Evolutionary conservation across 2,888 invertebrate genomes (phyloP).

Genomic region (Drosophila picticornis): DNA sequence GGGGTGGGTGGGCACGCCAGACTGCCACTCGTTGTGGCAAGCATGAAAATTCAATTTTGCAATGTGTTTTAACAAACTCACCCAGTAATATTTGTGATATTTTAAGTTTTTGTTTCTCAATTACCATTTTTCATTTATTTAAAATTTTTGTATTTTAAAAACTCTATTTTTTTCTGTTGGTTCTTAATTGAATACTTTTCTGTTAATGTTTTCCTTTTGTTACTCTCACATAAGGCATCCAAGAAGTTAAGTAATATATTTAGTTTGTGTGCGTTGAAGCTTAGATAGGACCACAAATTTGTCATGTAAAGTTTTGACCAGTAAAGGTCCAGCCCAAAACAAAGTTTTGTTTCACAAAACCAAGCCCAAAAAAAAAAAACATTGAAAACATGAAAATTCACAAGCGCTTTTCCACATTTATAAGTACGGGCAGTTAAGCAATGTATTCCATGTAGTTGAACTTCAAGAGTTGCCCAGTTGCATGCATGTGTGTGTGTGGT

Average conservation of each 20-base stretch:
- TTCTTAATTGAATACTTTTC: neutral
- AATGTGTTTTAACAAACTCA: neutral
- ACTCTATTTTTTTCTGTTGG: no score
- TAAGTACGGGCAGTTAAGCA: conserved; percentile 54
- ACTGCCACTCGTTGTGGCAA: conserved; percentile 5
- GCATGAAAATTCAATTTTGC: neutral
- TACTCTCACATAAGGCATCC: neutral
- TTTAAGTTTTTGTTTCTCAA: neutral
- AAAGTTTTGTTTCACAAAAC: neutral
- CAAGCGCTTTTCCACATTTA: conserved; percentile 18
- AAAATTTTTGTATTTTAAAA: neutral
- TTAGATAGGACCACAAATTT: neutral
- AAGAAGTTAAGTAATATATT: neutral
- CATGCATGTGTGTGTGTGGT: conserved; percentile 7
- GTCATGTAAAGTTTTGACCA: neutral
- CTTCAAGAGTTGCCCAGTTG: conserved; percentile 15
- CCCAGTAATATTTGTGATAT: neutral
- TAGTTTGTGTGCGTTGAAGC: no score
- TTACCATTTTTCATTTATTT: neutral
- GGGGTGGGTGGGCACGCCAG: no score
- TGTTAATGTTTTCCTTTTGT: neutral
- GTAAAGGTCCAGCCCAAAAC: conserved; percentile 9
- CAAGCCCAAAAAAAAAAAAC: neutral
- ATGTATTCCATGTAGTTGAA: conserved; percentile 41
- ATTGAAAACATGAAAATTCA: conserved; percentile 22